These are phyloP conservation scores for Loriculus beryllinus DNA, from an alignment of 2,797 vertebrate genomes.

Conservation along the genomic window DNA sequence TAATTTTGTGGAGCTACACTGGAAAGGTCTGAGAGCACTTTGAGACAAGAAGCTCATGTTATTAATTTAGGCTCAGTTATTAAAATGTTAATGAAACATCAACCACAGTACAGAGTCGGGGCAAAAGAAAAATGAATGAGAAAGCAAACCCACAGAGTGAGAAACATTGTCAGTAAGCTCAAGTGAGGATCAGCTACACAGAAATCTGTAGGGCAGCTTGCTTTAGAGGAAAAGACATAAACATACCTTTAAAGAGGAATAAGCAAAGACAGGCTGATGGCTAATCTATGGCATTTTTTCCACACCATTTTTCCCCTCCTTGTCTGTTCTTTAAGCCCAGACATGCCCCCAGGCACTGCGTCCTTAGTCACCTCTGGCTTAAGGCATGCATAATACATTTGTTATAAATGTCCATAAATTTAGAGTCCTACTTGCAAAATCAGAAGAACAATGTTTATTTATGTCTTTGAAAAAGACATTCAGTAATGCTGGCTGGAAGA, in stretches of 20 bases:
- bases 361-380: background rate
- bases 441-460: background rate
- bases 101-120: background rate
- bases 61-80: background rate
- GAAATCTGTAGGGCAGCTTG: rapidly evolving
- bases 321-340: background rate
- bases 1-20: background rate
- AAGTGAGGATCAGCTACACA: background rate
- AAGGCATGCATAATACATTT: background rate
- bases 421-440: background rate
- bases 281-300: background rate
- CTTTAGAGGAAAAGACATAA: background rate
- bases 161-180: background rate
- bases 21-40: background rate
- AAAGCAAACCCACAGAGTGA: background rate
- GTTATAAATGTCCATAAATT: background rate
- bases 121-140: background rate
- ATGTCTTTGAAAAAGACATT: background rate
- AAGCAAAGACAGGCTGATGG: background rate
- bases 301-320: background rate
- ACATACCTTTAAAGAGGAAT: background rate
- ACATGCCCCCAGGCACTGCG: background rate
- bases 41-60: background rate
- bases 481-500: background rate
- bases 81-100: background rate